Evolutionary conservation across 2,113 vertebrate genomes (phyloP).

Genomic region (Pristiophorus japonicus): DNA sequence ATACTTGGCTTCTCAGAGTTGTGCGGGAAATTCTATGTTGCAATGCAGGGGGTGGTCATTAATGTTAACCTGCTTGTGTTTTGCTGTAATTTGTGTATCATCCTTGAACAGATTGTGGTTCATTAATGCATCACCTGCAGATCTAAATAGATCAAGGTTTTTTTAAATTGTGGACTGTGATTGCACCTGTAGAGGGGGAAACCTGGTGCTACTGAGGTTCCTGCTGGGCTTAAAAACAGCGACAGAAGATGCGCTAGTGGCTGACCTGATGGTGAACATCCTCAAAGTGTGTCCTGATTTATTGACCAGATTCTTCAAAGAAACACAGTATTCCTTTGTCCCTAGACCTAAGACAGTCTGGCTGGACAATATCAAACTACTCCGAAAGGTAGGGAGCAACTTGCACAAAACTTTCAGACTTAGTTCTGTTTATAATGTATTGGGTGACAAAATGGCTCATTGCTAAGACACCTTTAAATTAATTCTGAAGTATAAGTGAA

Average conservation of each 20-base stretch:
- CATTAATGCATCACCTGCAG: neutral
- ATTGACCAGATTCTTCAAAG: conserved; percentile 79
- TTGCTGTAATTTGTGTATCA: neutral
- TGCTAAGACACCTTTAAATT: neutral
- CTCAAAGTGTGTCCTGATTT: conserved; percentile 79
- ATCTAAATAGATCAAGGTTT: neutral
- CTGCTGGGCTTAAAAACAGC: conserved; percentile 77
- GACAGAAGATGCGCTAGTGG: conserved; percentile 73
- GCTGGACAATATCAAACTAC: conserved; percentile 77
- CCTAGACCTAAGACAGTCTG: conserved; percentile 73
- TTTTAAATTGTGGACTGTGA: neutral
- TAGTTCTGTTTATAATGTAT: neutral
- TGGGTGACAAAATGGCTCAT: neutral
- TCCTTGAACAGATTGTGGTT: neutral
- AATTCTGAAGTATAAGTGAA: neutral
- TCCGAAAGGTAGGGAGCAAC: conserved; percentile 69
- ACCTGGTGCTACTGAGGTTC: conserved; percentile 84
- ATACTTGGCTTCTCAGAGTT: neutral
- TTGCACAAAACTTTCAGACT: neutral
- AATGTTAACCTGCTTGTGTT: neutral
- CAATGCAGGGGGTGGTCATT: neutral
- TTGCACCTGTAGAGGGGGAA: conserved; percentile 66
- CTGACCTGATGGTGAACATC: conserved; percentile 72
- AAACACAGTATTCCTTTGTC: conserved; percentile 73
- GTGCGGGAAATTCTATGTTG: neutral